Evolutionary conservation across 2,888 invertebrate species (phyloP).

Genomic region (Neoascia interrupta): DNA sequence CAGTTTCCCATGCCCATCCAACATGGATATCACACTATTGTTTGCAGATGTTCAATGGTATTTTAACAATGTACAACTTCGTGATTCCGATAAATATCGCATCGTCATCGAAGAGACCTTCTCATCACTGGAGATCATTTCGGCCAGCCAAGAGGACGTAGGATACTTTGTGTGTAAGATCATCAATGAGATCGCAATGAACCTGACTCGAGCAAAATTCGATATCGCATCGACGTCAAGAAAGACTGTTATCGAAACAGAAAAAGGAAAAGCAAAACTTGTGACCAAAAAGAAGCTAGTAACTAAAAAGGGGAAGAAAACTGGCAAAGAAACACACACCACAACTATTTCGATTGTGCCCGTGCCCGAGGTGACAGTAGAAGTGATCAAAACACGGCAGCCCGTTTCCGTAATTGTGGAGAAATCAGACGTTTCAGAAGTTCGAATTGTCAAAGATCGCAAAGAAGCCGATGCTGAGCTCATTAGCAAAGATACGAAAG

Average conservation of each 20-base stretch:
- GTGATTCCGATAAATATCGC: slow-evolving; percentile 86
- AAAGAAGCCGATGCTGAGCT: slow-evolving; percentile 75
- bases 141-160: slow-evolving; percentile 83
- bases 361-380: slow-evolving; percentile 74
- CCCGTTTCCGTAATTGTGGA: slow-evolving; percentile 76
- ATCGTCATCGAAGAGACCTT: slow-evolving; percentile 86
- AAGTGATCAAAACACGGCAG: slow-evolving; percentile 73
- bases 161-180: slow-evolving; percentile 92
- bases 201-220: slow-evolving; percentile 88
- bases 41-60: slow-evolving; percentile 91
- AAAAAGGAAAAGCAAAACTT: slow-evolving; percentile 80
- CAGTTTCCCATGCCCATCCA: too few species aligned
- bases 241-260: slow-evolving; percentile 78
- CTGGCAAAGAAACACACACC: slow-evolving; percentile 69
- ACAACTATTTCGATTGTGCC: slow-evolving; percentile 75
- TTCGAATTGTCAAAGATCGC: slow-evolving; percentile 80
- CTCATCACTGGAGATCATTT: slow-evolving; percentile 86
- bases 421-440: slow-evolving; percentile 80
- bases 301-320: slow-evolving; percentile 73
- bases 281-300: slow-evolving; percentile 80
- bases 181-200: slow-evolving; percentile 91
- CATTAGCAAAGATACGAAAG: slow-evolving; percentile 22
- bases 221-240: slow-evolving; percentile 83
- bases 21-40: too few species aligned
- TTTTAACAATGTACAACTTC: slow-evolving; percentile 88